Percentiles rank a stretch among this genome's conserved stretches.
Conservation (phyloP, 2,888 invertebrate genomes). For the Mantis religiosa region DNA sequence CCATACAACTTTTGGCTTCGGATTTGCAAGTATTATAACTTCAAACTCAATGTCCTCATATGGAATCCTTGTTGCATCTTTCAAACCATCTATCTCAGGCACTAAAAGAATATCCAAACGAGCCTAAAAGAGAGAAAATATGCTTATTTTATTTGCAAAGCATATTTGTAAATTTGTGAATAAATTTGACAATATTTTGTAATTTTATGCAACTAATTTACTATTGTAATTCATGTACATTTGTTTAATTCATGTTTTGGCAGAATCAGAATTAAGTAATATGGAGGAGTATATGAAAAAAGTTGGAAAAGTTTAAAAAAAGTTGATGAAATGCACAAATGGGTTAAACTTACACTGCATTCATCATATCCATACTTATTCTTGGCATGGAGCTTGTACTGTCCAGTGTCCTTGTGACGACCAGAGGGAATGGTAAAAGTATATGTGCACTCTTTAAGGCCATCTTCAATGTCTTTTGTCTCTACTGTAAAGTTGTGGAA, state of each 20-base stretch:
- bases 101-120: conserved; percentile 72
- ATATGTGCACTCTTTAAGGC: conserved; percentile 76
- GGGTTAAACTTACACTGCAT: conserved; percentile 53
- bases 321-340: no score
- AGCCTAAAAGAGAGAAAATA: conserved; percentile 43
- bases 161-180: no score
- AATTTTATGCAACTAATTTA: background rate
- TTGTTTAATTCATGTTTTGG: no score
- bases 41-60: conserved; percentile 75
- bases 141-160: no score
- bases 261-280: no score
- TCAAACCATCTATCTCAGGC: conserved; percentile 73
- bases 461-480: conserved; percentile 65
- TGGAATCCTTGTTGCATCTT: conserved; percentile 68
- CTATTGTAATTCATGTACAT: background rate
- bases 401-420: conserved; percentile 73
- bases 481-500: conserved; percentile 50
- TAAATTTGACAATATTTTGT: background rate
- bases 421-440: conserved; percentile 72
- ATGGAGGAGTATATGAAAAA: no score
- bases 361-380: conserved; percentile 77
- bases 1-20: conserved; percentile 86
- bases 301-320: no score
- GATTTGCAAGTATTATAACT: conserved; percentile 82
- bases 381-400: conserved; percentile 72